Conservation (phyloP, 2,797 vertebrate species). For the Enteromius argenteus region DNA sequence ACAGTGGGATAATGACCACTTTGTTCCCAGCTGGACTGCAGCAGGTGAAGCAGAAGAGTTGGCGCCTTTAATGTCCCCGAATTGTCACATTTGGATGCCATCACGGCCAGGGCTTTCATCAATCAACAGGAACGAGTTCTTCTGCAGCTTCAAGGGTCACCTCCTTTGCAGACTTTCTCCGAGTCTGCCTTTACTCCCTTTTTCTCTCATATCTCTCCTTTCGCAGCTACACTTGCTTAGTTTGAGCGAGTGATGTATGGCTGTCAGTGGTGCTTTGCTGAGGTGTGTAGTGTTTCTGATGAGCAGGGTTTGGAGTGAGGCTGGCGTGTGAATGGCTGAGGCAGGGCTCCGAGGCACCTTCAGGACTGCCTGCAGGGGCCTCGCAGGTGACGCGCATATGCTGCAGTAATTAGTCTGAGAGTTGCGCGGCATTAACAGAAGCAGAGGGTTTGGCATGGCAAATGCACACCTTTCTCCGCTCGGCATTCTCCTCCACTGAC, state of each 20-base stretch:
- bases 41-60: constrained; percentile 71
- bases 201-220: constrained; percentile 35
- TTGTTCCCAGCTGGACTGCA: constrained; percentile 72
- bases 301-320: constrained; percentile 47
- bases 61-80: constrained; percentile 69
- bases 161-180: constrained; percentile 19
- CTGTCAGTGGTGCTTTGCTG: constrained; percentile 47
- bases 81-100: constrained; percentile 72
- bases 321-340: constrained; percentile 46
- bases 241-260: constrained; percentile 44
- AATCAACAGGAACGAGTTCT: constrained; percentile 62
- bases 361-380: constrained; percentile 62
- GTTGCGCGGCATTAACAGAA: constrained; percentile 64
- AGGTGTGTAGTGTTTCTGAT: constrained; percentile 35
- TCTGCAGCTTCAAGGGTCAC: constrained; percentile 35
- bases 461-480: constrained; percentile 53
- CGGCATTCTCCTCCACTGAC: constrained; percentile 11
- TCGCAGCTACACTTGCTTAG: constrained; percentile 23
- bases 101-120: constrained; percentile 67
- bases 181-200: constrained; percentile 9
- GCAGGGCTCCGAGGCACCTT: constrained; percentile 51
- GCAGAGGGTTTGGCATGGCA: constrained; percentile 45
- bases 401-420: constrained; percentile 75
- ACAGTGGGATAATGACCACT: constrained; percentile 75
- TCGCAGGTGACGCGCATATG: constrained; percentile 71